These are phyloP conservation scores for Nesidiocoris tenuis DNA, from an alignment of 2,888 invertebrate genomes.

Conservation along the genomic window DNA sequence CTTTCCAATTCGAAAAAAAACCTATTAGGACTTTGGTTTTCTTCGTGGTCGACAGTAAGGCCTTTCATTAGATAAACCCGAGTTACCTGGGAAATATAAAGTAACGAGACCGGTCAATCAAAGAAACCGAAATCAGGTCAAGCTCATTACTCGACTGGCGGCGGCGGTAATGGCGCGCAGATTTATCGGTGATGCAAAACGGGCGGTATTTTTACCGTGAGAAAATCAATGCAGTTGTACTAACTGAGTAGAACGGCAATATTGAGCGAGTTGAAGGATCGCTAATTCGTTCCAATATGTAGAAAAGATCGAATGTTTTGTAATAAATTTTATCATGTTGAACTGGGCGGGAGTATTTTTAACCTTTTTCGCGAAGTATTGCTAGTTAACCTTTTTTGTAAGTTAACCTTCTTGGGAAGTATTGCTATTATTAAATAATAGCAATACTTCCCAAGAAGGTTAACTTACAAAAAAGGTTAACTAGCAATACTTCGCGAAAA, in stretches of 20 bases:
- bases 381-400: too few species aligned
- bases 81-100: neutral
- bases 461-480: too few species aligned
- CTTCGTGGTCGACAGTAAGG: neutral
- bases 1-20: neutral
- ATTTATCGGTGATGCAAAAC: neutral
- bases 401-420: too few species aligned
- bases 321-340: too few species aligned
- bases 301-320: too few species aligned
- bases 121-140: neutral
- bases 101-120: neutral
- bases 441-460: too few species aligned
- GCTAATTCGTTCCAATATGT: too few species aligned
- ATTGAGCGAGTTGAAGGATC: neutral
- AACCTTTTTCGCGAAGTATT: too few species aligned
- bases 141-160: neutral
- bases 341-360: too few species aligned
- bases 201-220: neutral
- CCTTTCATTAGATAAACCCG: neutral
- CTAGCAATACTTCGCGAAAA: too few species aligned
- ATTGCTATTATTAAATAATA: too few species aligned
- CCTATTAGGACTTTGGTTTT: neutral
- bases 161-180: neutral
- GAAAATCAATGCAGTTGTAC: neutral
- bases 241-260: neutral